Conservation (phyloP, 2,113 vertebrate species). For the Psilopsiagon aymara region DNA sequence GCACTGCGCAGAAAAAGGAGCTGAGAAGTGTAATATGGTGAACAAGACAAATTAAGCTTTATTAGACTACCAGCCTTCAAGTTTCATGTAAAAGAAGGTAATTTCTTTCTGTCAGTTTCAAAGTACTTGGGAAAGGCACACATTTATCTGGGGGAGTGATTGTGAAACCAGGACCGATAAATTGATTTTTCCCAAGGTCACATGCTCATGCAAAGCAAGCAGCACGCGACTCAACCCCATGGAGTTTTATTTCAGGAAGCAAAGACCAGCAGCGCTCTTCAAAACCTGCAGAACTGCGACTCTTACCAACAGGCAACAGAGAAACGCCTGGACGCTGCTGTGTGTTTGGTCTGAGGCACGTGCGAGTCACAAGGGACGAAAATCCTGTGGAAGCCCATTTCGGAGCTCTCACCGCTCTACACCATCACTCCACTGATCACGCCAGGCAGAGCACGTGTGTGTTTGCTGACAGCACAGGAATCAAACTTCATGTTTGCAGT, state of each 20-base stretch:
- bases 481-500: background rate
- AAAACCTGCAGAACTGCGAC: background rate
- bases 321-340: accelerated
- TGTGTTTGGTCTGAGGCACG: accelerated
- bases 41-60: background rate
- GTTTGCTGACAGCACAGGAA: background rate
- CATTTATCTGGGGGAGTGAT: accelerated
- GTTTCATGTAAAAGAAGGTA: background rate
- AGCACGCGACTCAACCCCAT: accelerated
- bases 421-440: accelerated
- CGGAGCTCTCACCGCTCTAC: background rate
- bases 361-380: background rate
- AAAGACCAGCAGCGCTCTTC: background rate
- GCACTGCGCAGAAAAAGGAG: background rate
- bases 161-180: background rate
- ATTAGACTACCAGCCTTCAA: background rate
- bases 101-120: background rate
- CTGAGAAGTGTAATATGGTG: background rate
- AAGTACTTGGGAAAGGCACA: background rate
- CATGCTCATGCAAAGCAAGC: background rate
- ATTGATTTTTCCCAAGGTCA: background rate
- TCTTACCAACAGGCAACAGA: background rate
- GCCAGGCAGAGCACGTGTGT: accelerated
- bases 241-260: background rate
- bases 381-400: background rate